phyloP scores from a whole-genome alignment of 2,797 vertebrate species.

The Hoplostethus atlanticus region DNA sequence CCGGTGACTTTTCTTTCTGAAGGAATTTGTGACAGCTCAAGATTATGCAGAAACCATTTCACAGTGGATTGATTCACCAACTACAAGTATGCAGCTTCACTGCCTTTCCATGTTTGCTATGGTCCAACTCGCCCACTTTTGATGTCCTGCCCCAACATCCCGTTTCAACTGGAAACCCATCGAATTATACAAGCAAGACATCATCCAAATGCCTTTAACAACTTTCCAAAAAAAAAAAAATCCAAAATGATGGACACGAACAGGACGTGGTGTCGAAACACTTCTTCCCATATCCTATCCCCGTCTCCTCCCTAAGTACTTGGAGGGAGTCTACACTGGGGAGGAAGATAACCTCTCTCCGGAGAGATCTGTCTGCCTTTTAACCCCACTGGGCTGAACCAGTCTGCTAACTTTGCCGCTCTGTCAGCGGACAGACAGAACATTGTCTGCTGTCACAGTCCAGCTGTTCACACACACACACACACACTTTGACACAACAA shows the following conservation, averaged over 20 bases:
- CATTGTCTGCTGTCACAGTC: constrained; percentile 43
- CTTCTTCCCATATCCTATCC: constrained; percentile 18
- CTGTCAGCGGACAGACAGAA: constrained; percentile 15
- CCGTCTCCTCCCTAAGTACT: constrained; percentile 12
- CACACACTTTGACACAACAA: not conserved
- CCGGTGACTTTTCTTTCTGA: too few relatives aligned
- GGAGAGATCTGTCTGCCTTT: constrained; percentile 11
- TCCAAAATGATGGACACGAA: not conserved
- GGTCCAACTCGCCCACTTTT: too few relatives aligned
- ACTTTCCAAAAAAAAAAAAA: too few relatives aligned
- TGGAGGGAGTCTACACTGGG: not conserved
- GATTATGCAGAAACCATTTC: too few relatives aligned
- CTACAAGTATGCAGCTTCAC: too few relatives aligned
- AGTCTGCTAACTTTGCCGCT: not conserved
- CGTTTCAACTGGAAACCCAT: too few relatives aligned
- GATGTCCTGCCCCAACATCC: too few relatives aligned
- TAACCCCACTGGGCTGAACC: constrained; percentile 9
- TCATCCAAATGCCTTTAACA: not conserved
- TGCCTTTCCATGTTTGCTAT: too few relatives aligned
- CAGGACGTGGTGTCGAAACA: constrained; percentile 30
- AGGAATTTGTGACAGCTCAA: too few relatives aligned
- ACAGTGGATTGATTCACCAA: too few relatives aligned
- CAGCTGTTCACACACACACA: constrained; percentile 53
- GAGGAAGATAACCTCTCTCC: constrained; percentile 10
- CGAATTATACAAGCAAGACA: not conserved